Evolutionary conservation across 2,888 invertebrate species (phyloP).

Genomic region (Nycteola revayana): DNA sequence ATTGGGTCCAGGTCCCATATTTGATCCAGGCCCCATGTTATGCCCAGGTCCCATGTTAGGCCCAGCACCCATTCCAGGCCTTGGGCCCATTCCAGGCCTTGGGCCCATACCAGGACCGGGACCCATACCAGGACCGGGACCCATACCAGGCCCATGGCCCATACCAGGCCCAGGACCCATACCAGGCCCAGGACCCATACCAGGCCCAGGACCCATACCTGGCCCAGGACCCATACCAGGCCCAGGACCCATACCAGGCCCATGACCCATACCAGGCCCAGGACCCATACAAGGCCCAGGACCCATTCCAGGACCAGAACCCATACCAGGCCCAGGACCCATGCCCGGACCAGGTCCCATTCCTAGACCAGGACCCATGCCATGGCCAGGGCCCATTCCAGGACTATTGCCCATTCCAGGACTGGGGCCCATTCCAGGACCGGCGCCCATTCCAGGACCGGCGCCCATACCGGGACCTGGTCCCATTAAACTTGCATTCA

Average conservation of each 20-base stretch:
- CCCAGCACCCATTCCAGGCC: constrained; percentile 22
- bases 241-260: constrained; percentile 23
- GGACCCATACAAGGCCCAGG: constrained; percentile 26
- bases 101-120: constrained; percentile 18
- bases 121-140: constrained; percentile 25
- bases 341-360: constrained; percentile 27
- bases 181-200: constrained; percentile 23
- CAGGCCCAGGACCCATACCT: constrained; percentile 19
- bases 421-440: constrained; percentile 17
- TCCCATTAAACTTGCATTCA: constrained; percentile 24
- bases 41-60: constrained; percentile 18
- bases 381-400: constrained; percentile 26
- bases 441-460: constrained; percentile 24
- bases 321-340: constrained; percentile 24
- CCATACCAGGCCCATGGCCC: constrained; percentile 26
- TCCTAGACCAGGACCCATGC: constrained; percentile 25
- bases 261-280: constrained; percentile 27
- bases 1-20: constrained; percentile 25
- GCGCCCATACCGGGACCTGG: constrained; percentile 26
- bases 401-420: constrained; percentile 25
- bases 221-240: constrained; percentile 25
- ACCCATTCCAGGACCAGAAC: constrained; percentile 21
- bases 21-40: constrained; percentile 26
- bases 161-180: constrained; percentile 30
- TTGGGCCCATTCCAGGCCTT: constrained; percentile 24